Evolutionary conservation across 2,888 invertebrate genomes (phyloP), one percentile per base, ranked within the genome.

Genomic region (Cephus pygmeus): DNA sequence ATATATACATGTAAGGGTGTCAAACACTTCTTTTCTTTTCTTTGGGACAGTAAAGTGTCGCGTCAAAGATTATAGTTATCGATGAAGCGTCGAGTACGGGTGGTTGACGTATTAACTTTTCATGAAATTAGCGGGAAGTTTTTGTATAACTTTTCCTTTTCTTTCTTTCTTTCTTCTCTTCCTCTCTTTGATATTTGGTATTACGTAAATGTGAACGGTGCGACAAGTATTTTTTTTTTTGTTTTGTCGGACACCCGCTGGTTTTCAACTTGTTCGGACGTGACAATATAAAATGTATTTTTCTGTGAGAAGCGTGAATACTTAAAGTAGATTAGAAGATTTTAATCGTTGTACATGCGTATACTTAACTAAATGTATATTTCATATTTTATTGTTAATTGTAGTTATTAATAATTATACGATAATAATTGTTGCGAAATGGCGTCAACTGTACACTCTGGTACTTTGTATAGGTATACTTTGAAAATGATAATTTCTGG

Each of bases 361-460:
- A 81, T 84, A 86, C 83, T 86, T 85, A 84, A 85, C 68, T 78
- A 79, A 82, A 79, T 87, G 84, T 87, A 86, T 81, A 86, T 86
- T 84, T 86, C 76, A 79, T 82, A 82, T 84, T 79, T 77, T 80
- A 79, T 80, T 83, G 76, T 86, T 83, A 80, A 81, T 73, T 82
- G 77, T 83, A 81, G 82, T 80, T 84, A 40, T 69, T 71, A 69
- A 76, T 75, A 68, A 75, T 71, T 78, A 81, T 78, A 77, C 56
- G 40, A 36, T 69, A 76, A 71, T 76, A 69, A 73, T 71, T 75
- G 69, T 81, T 74, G 73, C 69, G 73, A 71, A 69, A 77, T 79
- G 79, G 40, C 75, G 78, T 56, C 79, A 81, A 40, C 35, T 78
- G 73, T 56, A 79, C 74, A 81, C 73, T 56, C 23, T 56, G 56